Base-by-base conservation (phyloP, 2,797 vertebrate species). In the Setipinna tenuifilis region DNA sequence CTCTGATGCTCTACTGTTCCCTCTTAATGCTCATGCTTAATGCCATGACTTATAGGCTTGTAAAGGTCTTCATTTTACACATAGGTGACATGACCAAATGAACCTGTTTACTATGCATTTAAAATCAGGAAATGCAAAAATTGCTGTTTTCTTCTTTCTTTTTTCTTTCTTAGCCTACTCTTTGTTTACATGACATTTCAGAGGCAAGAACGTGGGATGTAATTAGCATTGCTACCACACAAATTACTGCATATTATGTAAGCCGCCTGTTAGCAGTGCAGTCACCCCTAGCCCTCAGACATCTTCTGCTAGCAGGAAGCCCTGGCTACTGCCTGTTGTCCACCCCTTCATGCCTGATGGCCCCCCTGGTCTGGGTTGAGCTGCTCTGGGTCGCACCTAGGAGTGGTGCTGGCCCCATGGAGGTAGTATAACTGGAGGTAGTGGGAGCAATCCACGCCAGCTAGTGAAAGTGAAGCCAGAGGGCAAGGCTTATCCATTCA, bases 131-230 rank as follows among this genome's bases (percentile, higher is more conserved):
- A 19, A 78, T 78, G 35, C 9, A 54, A 54, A 54, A 54, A 54
- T 4, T 9, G 14, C 50, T 54, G 14, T 54, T 35, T 6, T 17
- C 41, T 44, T 44, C 28, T 41, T 35, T 78, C 31, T 19, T 10
- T 10, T 31, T 17, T 3, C 41, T 75, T 21, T 75, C 0, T 9
- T 54, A 14, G 50, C 9, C 7, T 54, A 54, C 14, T 41, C 31
- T 41, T 6, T 78, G 71, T 78, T 78, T 44, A 78, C 17, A 17
- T 78, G 35, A 44, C 71, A 78, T 78, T 78, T 78, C 71, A 78
- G 31, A 19, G 31, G 41, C 41, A 35, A 78, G 14, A 12, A 41
- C 21, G 31, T 78, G 17, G 71, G 71, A 7, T 21, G 6, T 44
- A 78, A 78, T 19, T 21, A 21, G 71, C 31, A 19, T 21, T 54